These are phyloP conservation scores for western clawed frog (Xenopus tropicalis) DNA, from an alignment of 2,113 vertebrate species.

Conservation along the genomic window DNA sequence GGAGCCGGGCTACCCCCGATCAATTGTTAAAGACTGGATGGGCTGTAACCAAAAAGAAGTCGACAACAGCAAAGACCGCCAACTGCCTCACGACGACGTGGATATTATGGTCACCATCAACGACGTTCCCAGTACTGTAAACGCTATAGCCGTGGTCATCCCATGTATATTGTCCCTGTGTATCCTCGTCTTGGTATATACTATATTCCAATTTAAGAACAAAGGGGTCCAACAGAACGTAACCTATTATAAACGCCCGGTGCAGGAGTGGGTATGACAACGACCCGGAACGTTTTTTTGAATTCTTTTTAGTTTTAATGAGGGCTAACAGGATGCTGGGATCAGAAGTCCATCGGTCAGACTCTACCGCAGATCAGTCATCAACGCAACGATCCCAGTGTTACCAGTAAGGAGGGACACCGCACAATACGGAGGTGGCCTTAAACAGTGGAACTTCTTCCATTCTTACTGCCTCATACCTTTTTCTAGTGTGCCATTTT, in stretches of 20 bases:
- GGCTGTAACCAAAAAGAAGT: conserved; percentile 92
- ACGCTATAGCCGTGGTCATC: conserved; percentile 95
- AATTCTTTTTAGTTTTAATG: conserved; percentile 45
- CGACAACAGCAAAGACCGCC: conserved; percentile 85
- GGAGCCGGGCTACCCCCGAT: conserved; percentile 92
- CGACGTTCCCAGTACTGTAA: conserved; percentile 87
- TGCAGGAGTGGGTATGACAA: conserved; percentile 98
- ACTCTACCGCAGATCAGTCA: conserved; percentile 51
- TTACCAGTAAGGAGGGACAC: conserved; percentile 59
- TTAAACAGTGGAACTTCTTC: conserved; percentile 52
- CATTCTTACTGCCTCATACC: conserved; percentile 54
- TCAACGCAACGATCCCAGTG: conserved; percentile 54
- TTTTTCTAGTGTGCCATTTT: conserved; percentile 52
- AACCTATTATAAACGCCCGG: conserved; percentile 94
- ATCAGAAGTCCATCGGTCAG: conserved; percentile 53
- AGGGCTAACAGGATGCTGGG: conserved; percentile 56
- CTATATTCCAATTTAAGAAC: conserved; percentile 98
- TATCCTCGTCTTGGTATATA: conserved; percentile 96
- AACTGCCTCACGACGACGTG: conserved; percentile 85
- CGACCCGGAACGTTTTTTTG: conserved; percentile 47
- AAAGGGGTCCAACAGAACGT: conserved; percentile 90
- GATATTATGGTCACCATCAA: conserved; percentile 98
- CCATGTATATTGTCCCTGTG: conserved; percentile 95
- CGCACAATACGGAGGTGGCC: conserved; percentile 55
- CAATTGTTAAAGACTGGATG: conserved; percentile 97